These are phyloP conservation scores for Metopia argyrocephala DNA, from an alignment of 2,888 invertebrate genomes.

Conservation along the genomic window DNA sequence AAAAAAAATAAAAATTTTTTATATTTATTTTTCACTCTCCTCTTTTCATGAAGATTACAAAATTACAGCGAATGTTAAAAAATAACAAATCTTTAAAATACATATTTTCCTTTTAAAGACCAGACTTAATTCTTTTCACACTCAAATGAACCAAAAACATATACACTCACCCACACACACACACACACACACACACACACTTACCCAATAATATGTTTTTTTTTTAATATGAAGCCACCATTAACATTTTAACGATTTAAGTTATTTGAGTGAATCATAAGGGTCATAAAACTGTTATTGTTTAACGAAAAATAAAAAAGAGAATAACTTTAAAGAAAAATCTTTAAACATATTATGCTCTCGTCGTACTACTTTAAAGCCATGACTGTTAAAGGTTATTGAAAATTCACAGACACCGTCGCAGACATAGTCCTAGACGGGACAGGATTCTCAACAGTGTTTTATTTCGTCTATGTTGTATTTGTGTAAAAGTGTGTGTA, in stretches of 20 bases:
- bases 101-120: conserved; percentile 31
- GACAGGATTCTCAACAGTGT: conserved; percentile 46
- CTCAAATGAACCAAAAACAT: neutral
- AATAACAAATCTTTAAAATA: conserved; percentile 27
- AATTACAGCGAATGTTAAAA: conserved; percentile 34
- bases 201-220: neutral
- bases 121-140: conserved; percentile 41
- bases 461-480: neutral
- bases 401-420: conserved; percentile 54
- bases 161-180: neutral
- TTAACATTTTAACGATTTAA: neutral
- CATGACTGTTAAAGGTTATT: conserved; percentile 55
- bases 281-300: neutral
- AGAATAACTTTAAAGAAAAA: neutral
- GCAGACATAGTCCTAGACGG: conserved; percentile 46
- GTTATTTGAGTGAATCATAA: conserved; percentile 29
- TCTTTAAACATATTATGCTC: neutral
- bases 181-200: neutral
- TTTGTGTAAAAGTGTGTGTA: neutral
- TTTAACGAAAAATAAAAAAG: neutral
- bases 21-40: neutral
- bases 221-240: conserved; percentile 27
- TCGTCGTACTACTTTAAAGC: conserved; percentile 50
- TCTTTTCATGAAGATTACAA: conserved; percentile 12
- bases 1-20: no score